Evolutionary conservation across 2,113 vertebrate genomes (phyloP), one percentile per base, ranked within the genome.

Genomic region (Tychaedon coryphoeus): DNA sequence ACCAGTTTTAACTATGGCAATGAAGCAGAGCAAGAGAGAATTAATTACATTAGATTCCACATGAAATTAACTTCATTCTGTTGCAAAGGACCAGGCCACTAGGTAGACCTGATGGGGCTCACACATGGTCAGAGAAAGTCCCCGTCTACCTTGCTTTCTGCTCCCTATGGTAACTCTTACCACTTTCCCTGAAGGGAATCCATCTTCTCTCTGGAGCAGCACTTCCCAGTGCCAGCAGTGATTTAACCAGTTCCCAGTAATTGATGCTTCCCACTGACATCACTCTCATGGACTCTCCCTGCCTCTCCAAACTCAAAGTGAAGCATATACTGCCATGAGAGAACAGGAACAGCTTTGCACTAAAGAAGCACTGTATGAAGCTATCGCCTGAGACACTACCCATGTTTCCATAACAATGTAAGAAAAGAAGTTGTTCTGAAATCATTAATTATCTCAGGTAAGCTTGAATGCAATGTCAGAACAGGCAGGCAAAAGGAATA

Each of bases 201-300:
- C 12, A 48, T 7, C 42, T 60, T 71, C 48, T 11, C 50, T 48
- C 34, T 48, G 29, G 56, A 67, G 20, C 17, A 76, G 47, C 4
- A 1, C 33, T 36, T 57, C 67, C 34, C 13, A 9, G 38, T 3
- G 28, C 9, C 2, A 0, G 24, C 53, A 79, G 48, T 3, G 53
- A 91, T 89, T 60, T 74, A 58, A 12, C 23, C 2, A 1, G 31
- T 11, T 10, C 28, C 38, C 0, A 0, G 31, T 2, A 58, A 22
- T 0, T n/a, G 40, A 48, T 36, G 7, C 29, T 75, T 57, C 83
- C 67, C 5, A 4, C 0, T 0, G 62, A 82, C 50, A 43, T 48
- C 47, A 36, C 45, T 22, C 33, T 26, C 6, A 17, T 3, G 7
- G 51, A 38, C 51, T 28, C 29, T 60, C 14, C 9, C 38, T 31